Percentiles rank a stretch among this genome's conserved stretches.
These are phyloP conservation scores for Sardina pilchardus DNA, from an alignment of 2,113 vertebrate genomes.

Conservation along the genomic window DNA sequence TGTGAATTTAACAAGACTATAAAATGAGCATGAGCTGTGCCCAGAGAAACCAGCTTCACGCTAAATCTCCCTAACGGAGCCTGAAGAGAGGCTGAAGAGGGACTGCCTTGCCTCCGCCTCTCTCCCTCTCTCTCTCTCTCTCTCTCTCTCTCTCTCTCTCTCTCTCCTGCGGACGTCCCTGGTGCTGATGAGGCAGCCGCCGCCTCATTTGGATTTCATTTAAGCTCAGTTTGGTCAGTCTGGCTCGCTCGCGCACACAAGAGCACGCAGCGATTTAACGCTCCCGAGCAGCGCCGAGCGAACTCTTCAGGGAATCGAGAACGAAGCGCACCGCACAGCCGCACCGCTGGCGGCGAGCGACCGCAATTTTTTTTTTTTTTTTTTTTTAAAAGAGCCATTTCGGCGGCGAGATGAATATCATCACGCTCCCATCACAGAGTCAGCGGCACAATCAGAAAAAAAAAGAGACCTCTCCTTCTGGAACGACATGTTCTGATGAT, in stretches of 20 bases:
- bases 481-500: neutral
- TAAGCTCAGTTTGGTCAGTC: constrained; percentile 2
- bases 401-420: neutral
- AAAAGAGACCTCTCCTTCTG: neutral
- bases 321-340: neutral
- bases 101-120: no score
- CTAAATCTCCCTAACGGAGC: neutral
- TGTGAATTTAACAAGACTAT: neutral
- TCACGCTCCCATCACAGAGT: neutral
- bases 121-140: no score
- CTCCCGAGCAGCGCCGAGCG: neutral
- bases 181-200: neutral
- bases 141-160: no score
- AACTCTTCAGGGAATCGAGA: neutral
- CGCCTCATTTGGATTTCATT: constrained; percentile 8
- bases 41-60: neutral
- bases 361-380: no score
- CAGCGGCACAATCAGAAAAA: neutral
- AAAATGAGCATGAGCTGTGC: neutral
- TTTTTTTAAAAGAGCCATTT: neutral
- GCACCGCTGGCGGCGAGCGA: neutral
- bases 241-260: neutral
- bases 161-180: neutral
- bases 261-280: neutral
- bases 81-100: neutral